Conservation (phyloP, 2,113 vertebrate genomes). For the Ailuropoda melanoleuca region DNA sequence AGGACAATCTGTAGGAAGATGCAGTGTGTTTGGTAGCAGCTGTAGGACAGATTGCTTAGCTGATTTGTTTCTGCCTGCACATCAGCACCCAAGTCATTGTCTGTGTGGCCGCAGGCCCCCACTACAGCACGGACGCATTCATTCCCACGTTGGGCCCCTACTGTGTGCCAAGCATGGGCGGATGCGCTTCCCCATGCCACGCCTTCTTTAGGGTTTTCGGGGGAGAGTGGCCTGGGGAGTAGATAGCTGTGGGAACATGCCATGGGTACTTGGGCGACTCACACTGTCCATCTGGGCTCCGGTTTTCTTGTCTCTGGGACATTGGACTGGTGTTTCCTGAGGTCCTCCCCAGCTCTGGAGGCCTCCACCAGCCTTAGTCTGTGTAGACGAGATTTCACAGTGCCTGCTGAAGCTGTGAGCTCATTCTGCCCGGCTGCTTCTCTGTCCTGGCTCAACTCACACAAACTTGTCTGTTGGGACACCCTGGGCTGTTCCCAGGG, state of each 20-base stretch:
- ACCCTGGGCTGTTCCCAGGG: not conserved
- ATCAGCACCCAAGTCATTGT: not conserved
- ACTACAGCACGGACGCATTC: not conserved
- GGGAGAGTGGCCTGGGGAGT: not conserved
- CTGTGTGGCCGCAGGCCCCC: not conserved
- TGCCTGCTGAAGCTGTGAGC: not conserved
- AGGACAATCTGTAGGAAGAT: not conserved
- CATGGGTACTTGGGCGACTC: accelerated
- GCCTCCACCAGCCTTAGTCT: not conserved
- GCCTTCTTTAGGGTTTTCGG: not conserved
- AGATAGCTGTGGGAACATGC: not conserved
- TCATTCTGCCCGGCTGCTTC: not conserved
- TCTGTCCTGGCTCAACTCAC: not conserved
- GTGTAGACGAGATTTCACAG: not conserved
- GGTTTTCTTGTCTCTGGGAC: not conserved
- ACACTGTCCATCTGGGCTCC: not conserved
- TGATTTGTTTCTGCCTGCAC: not conserved
- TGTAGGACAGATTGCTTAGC: not conserved
- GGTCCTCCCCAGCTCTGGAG: not conserved
- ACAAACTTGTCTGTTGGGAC: not conserved
- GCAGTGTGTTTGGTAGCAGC: not conserved
- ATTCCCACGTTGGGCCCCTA: accelerated
- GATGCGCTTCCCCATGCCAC: accelerated
- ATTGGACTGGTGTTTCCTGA: not conserved
- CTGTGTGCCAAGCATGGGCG: too few relatives aligned